Percentiles rank a stretch among this genome's conserved stretches.
These are phyloP conservation scores for Cololabis saira DNA, from an alignment of 2,113 vertebrate genomes.

Conservation along the genomic window DNA sequence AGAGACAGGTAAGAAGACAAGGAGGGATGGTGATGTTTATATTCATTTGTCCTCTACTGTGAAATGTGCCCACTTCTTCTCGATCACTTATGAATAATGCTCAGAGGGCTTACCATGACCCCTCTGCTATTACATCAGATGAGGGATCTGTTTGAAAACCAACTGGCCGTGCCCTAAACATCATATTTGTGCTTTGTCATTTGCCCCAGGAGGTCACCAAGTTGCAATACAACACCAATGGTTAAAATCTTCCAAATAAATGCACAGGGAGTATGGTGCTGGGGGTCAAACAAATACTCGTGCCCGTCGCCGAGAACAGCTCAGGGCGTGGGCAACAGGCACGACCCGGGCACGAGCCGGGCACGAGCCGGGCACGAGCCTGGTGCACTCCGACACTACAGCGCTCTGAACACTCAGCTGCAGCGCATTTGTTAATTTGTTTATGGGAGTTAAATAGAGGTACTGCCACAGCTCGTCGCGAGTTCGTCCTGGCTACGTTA, in stretches of 20 bases:
- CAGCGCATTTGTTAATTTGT: too few species aligned
- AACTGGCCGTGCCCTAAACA: constrained; percentile 55
- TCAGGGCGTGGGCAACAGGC: too few species aligned
- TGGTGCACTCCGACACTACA: too few species aligned
- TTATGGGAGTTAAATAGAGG: too few species aligned
- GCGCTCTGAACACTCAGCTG: too few species aligned
- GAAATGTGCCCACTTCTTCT: constrained; percentile 35
- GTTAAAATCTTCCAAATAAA: constrained; percentile 9
- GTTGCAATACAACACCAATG: constrained; percentile 19
- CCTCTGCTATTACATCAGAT: constrained; percentile 50
- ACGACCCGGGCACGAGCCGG: too few species aligned
- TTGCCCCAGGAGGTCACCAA: constrained; percentile 40
- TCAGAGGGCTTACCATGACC: constrained; percentile 54
- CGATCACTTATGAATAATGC: constrained; percentile 63
- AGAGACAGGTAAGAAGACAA: constrained; percentile 53
- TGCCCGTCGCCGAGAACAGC: too few species aligned
- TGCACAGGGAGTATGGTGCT: constrained; percentile 5
- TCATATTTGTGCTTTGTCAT: constrained; percentile 41
- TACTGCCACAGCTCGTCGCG: too few species aligned
- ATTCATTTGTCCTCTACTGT: constrained; percentile 68
- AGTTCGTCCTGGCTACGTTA: too few species aligned
- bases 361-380: too few species aligned
- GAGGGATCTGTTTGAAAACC: constrained; percentile 62
- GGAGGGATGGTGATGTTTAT: constrained; percentile 62
- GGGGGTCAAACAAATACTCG: constrained; percentile 25